A percentile compares a stretch with the other conserved stretches of the same genome.
Conservation (phyloP, 92 coral and sea anemone species). For the Paragorgia papillata region DNA sequence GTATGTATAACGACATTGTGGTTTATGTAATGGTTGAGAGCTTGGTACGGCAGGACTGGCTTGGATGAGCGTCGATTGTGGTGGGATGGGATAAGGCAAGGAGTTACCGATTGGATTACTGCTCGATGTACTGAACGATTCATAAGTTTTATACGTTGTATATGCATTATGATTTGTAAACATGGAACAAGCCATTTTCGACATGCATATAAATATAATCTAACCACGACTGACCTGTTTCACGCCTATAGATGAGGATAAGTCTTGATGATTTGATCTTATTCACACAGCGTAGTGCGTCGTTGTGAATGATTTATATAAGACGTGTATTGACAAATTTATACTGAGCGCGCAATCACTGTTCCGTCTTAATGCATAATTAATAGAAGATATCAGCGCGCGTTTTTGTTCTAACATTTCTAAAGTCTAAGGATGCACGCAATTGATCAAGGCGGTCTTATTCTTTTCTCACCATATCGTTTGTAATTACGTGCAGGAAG, state of each 20-base stretch:
- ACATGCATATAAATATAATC: constrained; percentile 10
- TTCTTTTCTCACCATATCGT: background rate
- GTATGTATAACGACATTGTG: constrained; percentile 45
- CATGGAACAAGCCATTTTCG: constrained; percentile 45
- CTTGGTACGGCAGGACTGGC: constrained; percentile 6
- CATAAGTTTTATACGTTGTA: constrained; percentile 46
- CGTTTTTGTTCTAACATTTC: constrained; percentile 23
- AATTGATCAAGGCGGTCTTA: constrained; percentile 34
- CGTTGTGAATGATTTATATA: constrained; percentile 28
- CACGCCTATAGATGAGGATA: too few relatives aligned
- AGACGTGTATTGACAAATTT: constrained; percentile 17
- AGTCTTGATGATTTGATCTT: background rate
- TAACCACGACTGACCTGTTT: too few relatives aligned
- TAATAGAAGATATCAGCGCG: constrained; percentile 23
- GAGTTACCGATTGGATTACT: constrained; percentile 29
- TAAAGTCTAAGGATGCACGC: constrained; percentile 21
- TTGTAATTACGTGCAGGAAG: constrained; percentile 29
- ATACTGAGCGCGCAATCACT: constrained; percentile 40
- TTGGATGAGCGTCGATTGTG: constrained; percentile 25
- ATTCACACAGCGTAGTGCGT: background rate
- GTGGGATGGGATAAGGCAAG: constrained; percentile 9
- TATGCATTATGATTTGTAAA: constrained; percentile 47
- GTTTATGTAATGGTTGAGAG: constrained; percentile 25
- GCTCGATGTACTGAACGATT: constrained; percentile 41
- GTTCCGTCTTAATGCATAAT: constrained; percentile 21